These are phyloP conservation scores for Origma solitaria DNA, from an alignment of 2,113 vertebrate species.

Conservation along the genomic window DNA sequence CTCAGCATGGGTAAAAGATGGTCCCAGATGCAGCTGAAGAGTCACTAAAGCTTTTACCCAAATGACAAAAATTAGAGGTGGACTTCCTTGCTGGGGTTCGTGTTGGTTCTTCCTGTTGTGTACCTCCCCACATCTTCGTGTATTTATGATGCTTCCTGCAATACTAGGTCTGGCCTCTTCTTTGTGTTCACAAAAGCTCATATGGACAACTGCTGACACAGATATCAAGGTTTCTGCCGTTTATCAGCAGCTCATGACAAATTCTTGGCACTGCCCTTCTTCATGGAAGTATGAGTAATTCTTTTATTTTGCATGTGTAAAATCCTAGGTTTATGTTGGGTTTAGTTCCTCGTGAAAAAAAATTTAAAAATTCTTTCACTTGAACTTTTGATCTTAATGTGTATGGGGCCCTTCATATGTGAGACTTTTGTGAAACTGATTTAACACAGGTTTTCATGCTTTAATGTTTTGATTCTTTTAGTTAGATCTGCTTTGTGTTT, in stretches of 20 bases:
- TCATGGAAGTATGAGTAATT: background rate
- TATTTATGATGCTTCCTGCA: background rate
- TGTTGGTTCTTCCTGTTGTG: background rate
- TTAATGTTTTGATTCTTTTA: background rate
- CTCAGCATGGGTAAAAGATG: background rate
- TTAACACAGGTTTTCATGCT: background rate
- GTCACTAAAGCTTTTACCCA: background rate
- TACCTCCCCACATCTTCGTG: background rate
- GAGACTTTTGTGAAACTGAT: background rate
- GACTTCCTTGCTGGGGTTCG: background rate
- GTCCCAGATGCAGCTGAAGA: background rate
- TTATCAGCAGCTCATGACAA: conserved; percentile 5
- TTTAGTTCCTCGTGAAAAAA: background rate
- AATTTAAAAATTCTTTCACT: background rate
- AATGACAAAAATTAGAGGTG: background rate
- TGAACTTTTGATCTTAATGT: background rate
- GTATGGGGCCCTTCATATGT: background rate
- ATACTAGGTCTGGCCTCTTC: background rate
- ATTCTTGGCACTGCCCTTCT: background rate
- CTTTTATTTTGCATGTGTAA: background rate
- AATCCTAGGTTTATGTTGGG: background rate
- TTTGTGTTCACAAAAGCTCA: background rate
- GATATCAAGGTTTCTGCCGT: background rate
- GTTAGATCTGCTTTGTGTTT: background rate
- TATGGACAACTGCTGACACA: background rate